A percentile compares a stretch with the other conserved stretches of the same genome.
phyloP scores from a whole-genome alignment of 2,113 vertebrate species.

The Xerus inauris region DNA sequence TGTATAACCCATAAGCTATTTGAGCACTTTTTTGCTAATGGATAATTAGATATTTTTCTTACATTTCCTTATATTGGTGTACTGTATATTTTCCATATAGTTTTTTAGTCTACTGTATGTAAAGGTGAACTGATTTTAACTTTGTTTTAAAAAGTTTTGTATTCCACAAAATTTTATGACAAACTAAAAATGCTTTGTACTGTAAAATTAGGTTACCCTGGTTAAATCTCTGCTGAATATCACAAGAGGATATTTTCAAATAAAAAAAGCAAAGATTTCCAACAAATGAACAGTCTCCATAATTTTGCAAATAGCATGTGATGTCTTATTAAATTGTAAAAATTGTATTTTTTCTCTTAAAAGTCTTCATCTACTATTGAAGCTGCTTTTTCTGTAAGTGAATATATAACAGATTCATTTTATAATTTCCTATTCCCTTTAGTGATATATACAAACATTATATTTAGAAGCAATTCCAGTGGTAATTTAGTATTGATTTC shows the following conservation, averaged over 20 bases:
- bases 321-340: conserved; percentile 26
- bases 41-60: not conserved
- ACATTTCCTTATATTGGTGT: not conserved
- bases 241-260: conserved; percentile 23
- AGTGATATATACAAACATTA: not conserved
- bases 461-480: conserved; percentile 17
- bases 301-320: not conserved
- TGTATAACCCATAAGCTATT: not conserved
- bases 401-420: not conserved
- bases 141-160: not conserved
- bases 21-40: not conserved
- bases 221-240: not conserved
- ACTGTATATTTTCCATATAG: not conserved
- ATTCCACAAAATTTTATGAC: not conserved
- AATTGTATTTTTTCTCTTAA: not conserved
- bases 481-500: conserved; percentile 3
- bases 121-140: conserved; percentile 3
- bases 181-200: not conserved
- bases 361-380: not conserved
- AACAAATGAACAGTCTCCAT: not conserved
- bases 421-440: conserved; percentile 20
- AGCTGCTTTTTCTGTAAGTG: conserved; percentile 1
- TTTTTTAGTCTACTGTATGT: not conserved
- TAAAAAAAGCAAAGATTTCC: not conserved
- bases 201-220: not conserved